These are phyloP conservation scores for Sminthopsis crassicaudata DNA, from an alignment of 2,113 vertebrate genomes.

Conservation along the genomic window DNA sequence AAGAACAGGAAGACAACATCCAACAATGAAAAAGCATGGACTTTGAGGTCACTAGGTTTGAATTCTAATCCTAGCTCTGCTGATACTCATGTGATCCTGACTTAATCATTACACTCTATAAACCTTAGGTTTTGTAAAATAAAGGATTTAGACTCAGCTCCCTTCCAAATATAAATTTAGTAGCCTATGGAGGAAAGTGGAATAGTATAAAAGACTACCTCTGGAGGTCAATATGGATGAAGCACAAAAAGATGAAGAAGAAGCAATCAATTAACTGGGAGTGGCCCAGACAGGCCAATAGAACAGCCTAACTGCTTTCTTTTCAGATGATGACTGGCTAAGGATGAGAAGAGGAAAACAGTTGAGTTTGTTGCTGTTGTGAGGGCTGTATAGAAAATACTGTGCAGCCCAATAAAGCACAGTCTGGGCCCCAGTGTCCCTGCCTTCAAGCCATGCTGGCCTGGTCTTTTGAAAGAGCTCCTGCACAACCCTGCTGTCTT, in stretches of 20 bases:
- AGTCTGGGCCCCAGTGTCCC: conserved; percentile 62
- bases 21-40: background rate
- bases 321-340: conserved; percentile 19
- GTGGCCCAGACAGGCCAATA: conserved; percentile 12
- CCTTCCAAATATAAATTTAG: background rate
- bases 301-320: conserved; percentile 16
- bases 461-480: conserved; percentile 63
- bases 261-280: background rate
- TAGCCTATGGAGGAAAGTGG: background rate
- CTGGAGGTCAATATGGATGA: background rate
- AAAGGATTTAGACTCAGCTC: background rate
- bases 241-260: background rate
- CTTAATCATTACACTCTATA: background rate
- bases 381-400: conserved; percentile 33
- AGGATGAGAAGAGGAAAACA: conserved; percentile 60
- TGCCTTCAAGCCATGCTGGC: conserved; percentile 20
- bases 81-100: background rate
- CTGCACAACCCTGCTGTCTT: conserved; percentile 34
- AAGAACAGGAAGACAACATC: background rate
- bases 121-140: background rate
- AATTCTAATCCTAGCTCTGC: background rate
- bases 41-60: background rate
- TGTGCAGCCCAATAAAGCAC: background rate
- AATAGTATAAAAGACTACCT: background rate
- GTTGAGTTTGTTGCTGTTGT: background rate